phyloP scores from a whole-genome alignment of 23 tunicate genomes.

The Styela clava region DNA sequence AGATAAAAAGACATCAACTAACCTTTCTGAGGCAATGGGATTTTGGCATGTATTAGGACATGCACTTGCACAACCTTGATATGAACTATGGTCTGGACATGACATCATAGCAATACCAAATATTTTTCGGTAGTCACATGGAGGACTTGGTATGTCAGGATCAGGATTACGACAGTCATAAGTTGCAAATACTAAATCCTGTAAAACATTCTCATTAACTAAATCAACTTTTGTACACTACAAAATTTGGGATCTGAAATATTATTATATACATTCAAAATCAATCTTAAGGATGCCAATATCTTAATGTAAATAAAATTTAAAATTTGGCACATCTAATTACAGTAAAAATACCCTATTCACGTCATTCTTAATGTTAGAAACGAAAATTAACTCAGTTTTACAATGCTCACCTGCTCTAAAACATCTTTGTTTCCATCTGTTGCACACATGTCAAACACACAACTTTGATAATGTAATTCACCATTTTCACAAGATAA shows the following conservation, averaged over 20 bases:
- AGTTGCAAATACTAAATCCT: not conserved
- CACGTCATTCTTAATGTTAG: no score
- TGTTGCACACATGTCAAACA: constrained; percentile 79
- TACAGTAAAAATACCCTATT: no score
- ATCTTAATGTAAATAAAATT: no score
- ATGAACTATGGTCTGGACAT: constrained; percentile 25
- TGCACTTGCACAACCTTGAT: not conserved
- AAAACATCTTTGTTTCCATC: constrained; percentile 42
- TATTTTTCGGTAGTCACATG: constrained; percentile 52
- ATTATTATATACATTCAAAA: no score
- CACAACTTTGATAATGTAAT: constrained; percentile 47
- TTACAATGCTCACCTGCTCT: no score
- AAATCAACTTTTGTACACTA: no score
- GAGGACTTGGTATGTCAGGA: not conserved
- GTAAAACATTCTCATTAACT: no score
- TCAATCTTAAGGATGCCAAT: no score
- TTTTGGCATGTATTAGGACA: not conserved
- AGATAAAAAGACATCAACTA: no score
- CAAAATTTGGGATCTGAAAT: no score
- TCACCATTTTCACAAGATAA: not conserved
- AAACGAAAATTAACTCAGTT: no score
- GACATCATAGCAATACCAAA: not conserved
- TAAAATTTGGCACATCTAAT: no score
- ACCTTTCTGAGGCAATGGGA: not conserved
- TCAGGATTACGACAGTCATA: not conserved